Percentiles rank a stretch among this genome's conserved stretches.
These are phyloP conservation scores for Dicyrtoma fusca DNA, from an alignment of 2,888 invertebrate species.

Conservation along the genomic window DNA sequence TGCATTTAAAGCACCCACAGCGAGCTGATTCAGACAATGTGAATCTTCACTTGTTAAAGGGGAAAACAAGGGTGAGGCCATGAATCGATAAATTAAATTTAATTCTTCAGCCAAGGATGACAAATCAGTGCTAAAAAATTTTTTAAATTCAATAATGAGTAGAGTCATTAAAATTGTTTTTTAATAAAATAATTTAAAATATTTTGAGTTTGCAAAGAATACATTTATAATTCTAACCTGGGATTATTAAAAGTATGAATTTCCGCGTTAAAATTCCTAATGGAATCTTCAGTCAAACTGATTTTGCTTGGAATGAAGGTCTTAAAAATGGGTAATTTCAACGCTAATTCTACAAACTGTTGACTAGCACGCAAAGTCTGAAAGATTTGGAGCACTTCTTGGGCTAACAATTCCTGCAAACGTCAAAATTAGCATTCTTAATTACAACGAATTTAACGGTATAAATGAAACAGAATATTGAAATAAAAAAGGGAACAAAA, in stretches of 20 bases:
- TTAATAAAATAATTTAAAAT: not conserved
- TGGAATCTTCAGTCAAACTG: constrained; percentile 44
- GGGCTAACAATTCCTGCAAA: constrained; percentile 47
- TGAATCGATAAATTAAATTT: constrained; percentile 51
- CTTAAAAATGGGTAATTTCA: constrained; percentile 48
- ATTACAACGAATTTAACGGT: no score
- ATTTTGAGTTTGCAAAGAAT: not conserved
- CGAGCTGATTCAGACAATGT: constrained; percentile 47
- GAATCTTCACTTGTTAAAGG: constrained; percentile 49
- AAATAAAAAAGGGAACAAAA: constrained; percentile 1
- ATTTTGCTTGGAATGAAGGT: constrained; percentile 42
- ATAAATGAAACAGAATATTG: constrained; percentile 3
- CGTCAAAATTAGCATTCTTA: not conserved
- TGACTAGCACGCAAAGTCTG: constrained; percentile 51
- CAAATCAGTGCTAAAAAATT: constrained; percentile 35
- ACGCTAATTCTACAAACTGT: constrained; percentile 49
- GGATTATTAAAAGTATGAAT: constrained; percentile 28
- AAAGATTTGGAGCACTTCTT: constrained; percentile 51
- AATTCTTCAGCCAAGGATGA: constrained; percentile 50
- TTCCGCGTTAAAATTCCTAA: constrained; percentile 34
- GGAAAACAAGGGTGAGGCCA: constrained; percentile 51
- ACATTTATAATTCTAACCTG: constrained; percentile 35
- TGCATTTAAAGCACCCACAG: constrained; percentile 49
- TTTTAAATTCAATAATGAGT: no score
- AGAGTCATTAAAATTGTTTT: constrained; percentile 10